Evolutionary conservation across 2,113 vertebrate species (phyloP).

Genomic region (Pollachius pollachius): DNA sequence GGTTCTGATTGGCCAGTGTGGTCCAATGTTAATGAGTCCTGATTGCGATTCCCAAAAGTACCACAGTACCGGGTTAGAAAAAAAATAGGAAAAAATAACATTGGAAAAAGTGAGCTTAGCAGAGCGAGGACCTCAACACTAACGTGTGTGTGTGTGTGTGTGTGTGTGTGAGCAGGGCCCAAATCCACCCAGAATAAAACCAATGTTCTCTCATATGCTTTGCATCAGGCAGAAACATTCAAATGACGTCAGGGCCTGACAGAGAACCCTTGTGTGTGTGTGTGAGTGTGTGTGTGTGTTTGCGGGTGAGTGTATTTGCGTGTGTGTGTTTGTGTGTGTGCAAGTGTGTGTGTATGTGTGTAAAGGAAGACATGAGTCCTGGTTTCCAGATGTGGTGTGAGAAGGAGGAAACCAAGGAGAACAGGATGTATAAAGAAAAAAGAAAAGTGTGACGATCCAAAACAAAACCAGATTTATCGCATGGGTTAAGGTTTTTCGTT

Average conservation of each 20-base stretch:
- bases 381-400: slow-evolving; percentile 79
- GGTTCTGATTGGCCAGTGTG: no score
- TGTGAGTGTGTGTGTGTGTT: slow-evolving; percentile 52
- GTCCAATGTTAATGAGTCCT: no score
- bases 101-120: background rate
- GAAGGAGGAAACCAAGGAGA: slow-evolving; percentile 49
- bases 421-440: slow-evolving; percentile 33
- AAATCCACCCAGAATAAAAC: slow-evolving; percentile 20
- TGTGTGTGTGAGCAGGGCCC: no score
- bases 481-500: background rate
- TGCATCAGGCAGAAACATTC: slow-evolving; percentile 58
- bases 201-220: slow-evolving; percentile 68
- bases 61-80: no score
- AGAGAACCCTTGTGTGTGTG: slow-evolving; percentile 25
- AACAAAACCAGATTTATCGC: slow-evolving; percentile 1
- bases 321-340: slow-evolving; percentile 27
- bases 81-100: no score
- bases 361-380: slow-evolving; percentile 41
- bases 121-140: slow-evolving; percentile 16
- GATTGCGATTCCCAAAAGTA: no score
- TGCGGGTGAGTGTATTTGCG: background rate
- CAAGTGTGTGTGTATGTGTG: slow-evolving; percentile 58
- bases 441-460: slow-evolving; percentile 25
- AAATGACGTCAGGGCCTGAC: slow-evolving; percentile 55
- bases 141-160: slow-evolving; percentile 15